Percentiles rank a stretch among this genome's conserved stretches.
Evolutionary conservation across 2,797 vertebrate species (phyloP).

Genomic region (Artibeus jamaicensis): DNA sequence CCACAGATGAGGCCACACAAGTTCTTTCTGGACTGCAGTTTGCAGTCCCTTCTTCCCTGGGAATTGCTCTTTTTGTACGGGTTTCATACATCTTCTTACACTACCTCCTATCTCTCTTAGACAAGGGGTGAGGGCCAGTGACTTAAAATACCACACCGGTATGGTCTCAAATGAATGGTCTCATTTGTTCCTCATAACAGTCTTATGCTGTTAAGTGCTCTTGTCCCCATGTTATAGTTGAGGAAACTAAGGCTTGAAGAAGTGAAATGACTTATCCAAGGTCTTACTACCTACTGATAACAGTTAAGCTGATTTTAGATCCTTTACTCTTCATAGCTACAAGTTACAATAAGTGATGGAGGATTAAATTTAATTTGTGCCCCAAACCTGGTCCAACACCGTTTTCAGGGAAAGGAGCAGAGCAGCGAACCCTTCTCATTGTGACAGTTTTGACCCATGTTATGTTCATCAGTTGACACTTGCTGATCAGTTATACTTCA

Average conservation of each 20-base stretch:
- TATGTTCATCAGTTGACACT: not conserved
- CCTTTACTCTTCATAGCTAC: not conserved
- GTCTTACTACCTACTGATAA: not conserved
- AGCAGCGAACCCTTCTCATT: not conserved
- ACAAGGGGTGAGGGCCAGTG: not conserved
- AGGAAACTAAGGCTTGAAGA: slow-evolving; percentile 37
- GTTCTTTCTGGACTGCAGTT: slow-evolving; percentile 38
- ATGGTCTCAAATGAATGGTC: not conserved
- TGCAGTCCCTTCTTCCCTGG: not conserved
- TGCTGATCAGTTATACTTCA: slow-evolving; percentile 13
- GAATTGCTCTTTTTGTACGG: not conserved
- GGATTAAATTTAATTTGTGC: not conserved
- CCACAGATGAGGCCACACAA: slow-evolving; percentile 62
- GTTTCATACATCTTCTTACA: slow-evolving; percentile 17
- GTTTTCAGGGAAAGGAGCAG: not conserved
- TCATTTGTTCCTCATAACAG: not conserved
- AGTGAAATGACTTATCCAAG: not conserved
- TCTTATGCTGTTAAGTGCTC: not conserved
- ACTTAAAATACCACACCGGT: not conserved
- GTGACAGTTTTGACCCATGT: not conserved
- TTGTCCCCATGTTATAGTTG: slow-evolving; percentile 14
- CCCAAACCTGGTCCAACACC: not conserved
- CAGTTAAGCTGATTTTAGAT: not conserved
- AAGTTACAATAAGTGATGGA: not conserved
- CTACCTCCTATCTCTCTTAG: not conserved